Evolutionary conservation across 2,888 invertebrate genomes (phyloP), one percentile per base, ranked within the genome.

Genomic region (Caenorhabditis doughertyi): DNA sequence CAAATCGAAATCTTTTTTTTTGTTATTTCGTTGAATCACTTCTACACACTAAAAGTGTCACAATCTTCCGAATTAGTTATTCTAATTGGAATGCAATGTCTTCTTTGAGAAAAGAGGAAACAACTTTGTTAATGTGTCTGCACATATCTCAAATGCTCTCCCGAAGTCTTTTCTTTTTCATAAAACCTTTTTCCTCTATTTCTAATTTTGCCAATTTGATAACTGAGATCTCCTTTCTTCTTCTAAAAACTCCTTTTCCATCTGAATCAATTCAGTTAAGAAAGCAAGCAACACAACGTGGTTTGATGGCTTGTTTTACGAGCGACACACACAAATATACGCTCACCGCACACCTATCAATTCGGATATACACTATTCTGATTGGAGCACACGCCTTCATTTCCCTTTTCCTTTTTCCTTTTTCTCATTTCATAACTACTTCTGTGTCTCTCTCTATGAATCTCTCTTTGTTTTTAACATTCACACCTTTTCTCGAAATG

Each of bases 251-350:
- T 29, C 23, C 39, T 71, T 42, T 44, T 42, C 55, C 60, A 49
- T 53, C 62, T 32, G 44, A 65, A 73, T 64, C 29, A 21, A 47
- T 39, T 39, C 39, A 13, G 39, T 39, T 39, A 39, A 39, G 56
- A 32, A 32, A n/a, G 25, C 64, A 64, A 65, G 49, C 60, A 60
- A 39, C 42, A 44, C 56, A 21, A 56, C 53, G 53, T 53, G 53
- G 55, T 73, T 65, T 73, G 73, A 73, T 73, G 73, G 44, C 73
- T 73, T 73, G 73, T 64, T 73, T 73, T 73, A 73, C 73, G 73
- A 65, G 55, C 64, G 73, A 11, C 47, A 47, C 62, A 60, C 60
- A 71, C 62, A 72, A 62, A 72, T 53, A 72, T 21, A 27, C 55
- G 23, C 39, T 42, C 42, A 39, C 70, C 42, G 18, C 74, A 47